These are phyloP conservation scores for Rhadinocentrus ornatus DNA, from an alignment of 2,797 vertebrate genomes.

Conservation along the genomic window DNA sequence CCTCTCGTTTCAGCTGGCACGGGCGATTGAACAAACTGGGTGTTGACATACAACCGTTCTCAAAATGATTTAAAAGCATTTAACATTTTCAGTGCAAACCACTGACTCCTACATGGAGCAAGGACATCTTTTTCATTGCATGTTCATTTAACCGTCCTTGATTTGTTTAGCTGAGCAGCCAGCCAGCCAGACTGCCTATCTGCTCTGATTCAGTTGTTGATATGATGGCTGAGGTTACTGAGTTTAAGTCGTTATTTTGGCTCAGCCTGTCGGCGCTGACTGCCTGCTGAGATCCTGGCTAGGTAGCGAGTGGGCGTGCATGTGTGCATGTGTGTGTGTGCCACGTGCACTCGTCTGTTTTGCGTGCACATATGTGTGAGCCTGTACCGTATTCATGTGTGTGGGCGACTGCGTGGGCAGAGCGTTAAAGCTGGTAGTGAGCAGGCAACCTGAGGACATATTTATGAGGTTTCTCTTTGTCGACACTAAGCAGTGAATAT, in stretches of 20 bases:
- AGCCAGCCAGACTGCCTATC: slow-evolving; percentile 56
- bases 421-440: slow-evolving; percentile 70
- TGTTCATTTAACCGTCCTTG: slow-evolving; percentile 54
- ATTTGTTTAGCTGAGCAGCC: slow-evolving; percentile 53
- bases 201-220: slow-evolving; percentile 68
- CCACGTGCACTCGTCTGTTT: slow-evolving; percentile 23
- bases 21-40: slow-evolving; percentile 47
- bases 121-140: slow-evolving; percentile 30
- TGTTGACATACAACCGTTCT: slow-evolving; percentile 31
- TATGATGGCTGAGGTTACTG: slow-evolving; percentile 66
- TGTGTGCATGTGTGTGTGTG: slow-evolving; percentile 32
- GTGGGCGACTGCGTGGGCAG: slow-evolving; percentile 71
- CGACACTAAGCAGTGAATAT: slow-evolving; percentile 70
- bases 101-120: slow-evolving; percentile 19
- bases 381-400: slow-evolving; percentile 54
- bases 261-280: slow-evolving; percentile 66
- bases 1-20: slow-evolving; percentile 1
- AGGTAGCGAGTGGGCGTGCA: slow-evolving; percentile 62
- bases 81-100: slow-evolving; percentile 20
- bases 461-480: slow-evolving; percentile 68
- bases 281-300: slow-evolving; percentile 67
- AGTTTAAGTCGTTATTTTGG: slow-evolving; percentile 73
- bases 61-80: slow-evolving; percentile 38
- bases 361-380: slow-evolving; percentile 17
- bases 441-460: slow-evolving; percentile 72